Base-by-base conservation (phyloP, 1,140 invertebrate genomes). In the Calycopis cecrops region DNA sequence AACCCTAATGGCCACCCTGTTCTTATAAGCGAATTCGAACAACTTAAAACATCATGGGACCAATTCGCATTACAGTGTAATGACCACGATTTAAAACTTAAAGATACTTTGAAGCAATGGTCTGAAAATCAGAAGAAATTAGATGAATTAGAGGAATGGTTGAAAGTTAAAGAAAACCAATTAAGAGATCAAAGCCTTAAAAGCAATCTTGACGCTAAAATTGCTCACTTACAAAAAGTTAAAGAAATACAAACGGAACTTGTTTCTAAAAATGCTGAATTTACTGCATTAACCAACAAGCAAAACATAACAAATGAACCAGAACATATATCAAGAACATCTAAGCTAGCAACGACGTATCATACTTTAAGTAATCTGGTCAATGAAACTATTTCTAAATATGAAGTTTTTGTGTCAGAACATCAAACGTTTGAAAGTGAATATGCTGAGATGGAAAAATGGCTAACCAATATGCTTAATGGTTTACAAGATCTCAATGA, bases 181-280 rank as follows among this genome's bases (percentile, higher is more conserved):
- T 89, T 97, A 0, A 96, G 96, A 83, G 97, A 98, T 79, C 95
- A 97, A 82, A 95, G 94, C 64, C 88, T 98, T 4, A 97, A 96
- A 76, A 96, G 92, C 71, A 95, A 92, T 6, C 90, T 95, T 14
- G 93, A 94, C 58, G 91, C 95, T 0, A 99, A 99, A 80, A 85
- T 92, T 57, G 84, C 86, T 10, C 94, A 98, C 87, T 89, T 97
- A 21, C 90, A 94, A 37, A 96, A 95, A 73, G 86, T 98, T 0
- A 92, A 93, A 65, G 86, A 88, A 33, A 85, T 97, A 37, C 92
- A 96, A 75, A 88, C 90, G 59, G 94, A 96, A 67, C 93, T 99
- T 48, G 62, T 86, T 1, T 83, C 90, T 0, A 96, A 94, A 73
- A 91, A 91, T 51, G 73, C 86, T 1, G 92, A 95, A 33, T 93